phyloP scores from a whole-genome alignment of 2,113 vertebrate genomes.

The Isichthys henryi region DNA sequence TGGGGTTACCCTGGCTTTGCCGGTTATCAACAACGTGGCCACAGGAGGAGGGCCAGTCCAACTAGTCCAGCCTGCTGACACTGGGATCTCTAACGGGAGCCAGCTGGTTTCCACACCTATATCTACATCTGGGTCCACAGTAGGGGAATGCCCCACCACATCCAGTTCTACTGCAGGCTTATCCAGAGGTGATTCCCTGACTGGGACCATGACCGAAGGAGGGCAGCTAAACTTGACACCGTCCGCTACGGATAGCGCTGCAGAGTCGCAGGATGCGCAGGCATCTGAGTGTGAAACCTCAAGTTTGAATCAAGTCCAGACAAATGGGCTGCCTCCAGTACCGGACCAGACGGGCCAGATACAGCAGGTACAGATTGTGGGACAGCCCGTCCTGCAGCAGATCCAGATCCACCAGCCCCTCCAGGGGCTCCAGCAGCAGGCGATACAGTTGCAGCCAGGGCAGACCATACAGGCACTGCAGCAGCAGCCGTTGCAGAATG shows the following conservation, averaged over 20 bases:
- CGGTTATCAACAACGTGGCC: conserved; percentile 85
- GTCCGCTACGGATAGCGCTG: conserved; percentile 56
- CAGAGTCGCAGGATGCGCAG: conserved; percentile 65
- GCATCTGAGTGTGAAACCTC: conserved; percentile 70
- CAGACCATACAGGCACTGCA: conserved; percentile 63
- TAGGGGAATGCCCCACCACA: conserved; percentile 59
- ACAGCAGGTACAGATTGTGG: conserved; percentile 91
- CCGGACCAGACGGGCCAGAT: conserved; percentile 74
- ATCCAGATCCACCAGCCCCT: conserved; percentile 88
- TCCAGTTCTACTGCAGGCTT: conserved; percentile 63
- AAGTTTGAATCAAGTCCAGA: conserved; percentile 71
- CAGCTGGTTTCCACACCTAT: conserved; percentile 71
- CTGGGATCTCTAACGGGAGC: conserved; percentile 82
- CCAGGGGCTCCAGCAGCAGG: conserved; percentile 76
- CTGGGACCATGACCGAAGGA: conserved; percentile 66
- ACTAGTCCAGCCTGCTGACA: conserved; percentile 77
- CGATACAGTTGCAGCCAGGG: conserved; percentile 79
- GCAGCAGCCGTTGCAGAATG: conserved; percentile 66
- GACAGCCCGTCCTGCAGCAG: conserved; percentile 88
- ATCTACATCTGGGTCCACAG: conserved; percentile 68
- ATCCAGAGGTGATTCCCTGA: conserved; percentile 37
- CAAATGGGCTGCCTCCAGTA: conserved; percentile 81
- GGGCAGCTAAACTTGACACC: conserved; percentile 68
- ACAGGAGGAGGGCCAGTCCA: conserved; percentile 75
- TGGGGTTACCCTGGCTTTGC: conserved; percentile 88